Percentiles rank a stretch among this genome's conserved stretches.
Evolutionary conservation across 1,140 invertebrate species (phyloP).

Genomic region (Saccostrea glomerata): DNA sequence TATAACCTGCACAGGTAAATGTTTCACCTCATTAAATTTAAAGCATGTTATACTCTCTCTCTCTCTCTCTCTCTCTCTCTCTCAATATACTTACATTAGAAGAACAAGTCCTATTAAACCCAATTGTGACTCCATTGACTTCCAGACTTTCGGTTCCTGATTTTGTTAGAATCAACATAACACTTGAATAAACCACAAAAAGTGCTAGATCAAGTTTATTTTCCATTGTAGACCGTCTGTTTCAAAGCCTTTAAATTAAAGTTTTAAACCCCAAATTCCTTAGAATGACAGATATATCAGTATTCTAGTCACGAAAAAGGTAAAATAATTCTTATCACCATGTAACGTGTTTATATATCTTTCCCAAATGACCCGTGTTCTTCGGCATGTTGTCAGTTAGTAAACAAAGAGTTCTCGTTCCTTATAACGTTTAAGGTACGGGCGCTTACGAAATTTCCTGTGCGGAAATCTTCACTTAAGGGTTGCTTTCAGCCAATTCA

Average conservation of each 20-base stretch:
- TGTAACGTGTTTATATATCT: background rate
- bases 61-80: conserved; percentile 23
- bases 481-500: too few relatives aligned
- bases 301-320: background rate
- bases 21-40: background rate
- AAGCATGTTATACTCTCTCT: background rate
- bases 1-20: background rate
- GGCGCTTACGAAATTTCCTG: conserved; percentile 29
- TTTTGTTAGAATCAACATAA: background rate
- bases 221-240: background rate
- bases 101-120: background rate
- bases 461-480: background rate
- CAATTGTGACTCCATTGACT: background rate
- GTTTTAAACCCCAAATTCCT: background rate
- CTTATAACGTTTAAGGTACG: background rate
- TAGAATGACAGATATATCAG: background rate
- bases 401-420: conserved; percentile 26
- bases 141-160: background rate
- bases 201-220: background rate
- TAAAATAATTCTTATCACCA: background rate
- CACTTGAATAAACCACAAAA: background rate
- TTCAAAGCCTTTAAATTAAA: background rate
- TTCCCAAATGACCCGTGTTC: background rate
- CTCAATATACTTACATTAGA: background rate
- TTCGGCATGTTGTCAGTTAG: background rate